A percentile compares a stretch with the other conserved stretches of the same genome.
These are phyloP conservation scores for Stictocephala bisonia DNA, from an alignment of 2,888 invertebrate species.

Conservation along the genomic window DNA sequence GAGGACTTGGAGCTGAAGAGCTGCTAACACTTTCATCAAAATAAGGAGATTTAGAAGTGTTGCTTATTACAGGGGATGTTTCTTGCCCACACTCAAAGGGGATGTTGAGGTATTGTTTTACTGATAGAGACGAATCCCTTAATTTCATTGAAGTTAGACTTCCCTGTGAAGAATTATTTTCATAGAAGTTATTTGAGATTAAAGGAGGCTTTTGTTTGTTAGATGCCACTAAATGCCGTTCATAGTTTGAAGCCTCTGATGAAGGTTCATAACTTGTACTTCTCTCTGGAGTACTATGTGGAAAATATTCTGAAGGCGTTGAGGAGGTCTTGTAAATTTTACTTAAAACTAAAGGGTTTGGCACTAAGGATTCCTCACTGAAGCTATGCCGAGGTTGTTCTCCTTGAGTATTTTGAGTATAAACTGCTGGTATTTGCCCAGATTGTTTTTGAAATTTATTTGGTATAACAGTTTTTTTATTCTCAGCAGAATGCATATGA, in stretches of 20 bases:
- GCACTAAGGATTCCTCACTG: slow-evolving; percentile 17
- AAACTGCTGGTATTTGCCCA: neutral
- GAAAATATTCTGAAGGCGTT: no score
- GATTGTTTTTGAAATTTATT: neutral
- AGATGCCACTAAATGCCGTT: neutral
- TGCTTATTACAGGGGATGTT: neutral
- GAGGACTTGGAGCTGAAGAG: slow-evolving; percentile 29
- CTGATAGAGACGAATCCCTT: slow-evolving; percentile 22
- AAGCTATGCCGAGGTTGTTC: slow-evolving; percentile 6
- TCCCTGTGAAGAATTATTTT: slow-evolving; percentile 11
- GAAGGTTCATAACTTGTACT: no score
- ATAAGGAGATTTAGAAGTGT: slow-evolving; percentile 27
- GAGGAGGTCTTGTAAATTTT: no score
- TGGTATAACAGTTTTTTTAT: no score
- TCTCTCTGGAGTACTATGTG: no score
- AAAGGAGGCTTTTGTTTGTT: neutral
- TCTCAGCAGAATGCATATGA: neutral
- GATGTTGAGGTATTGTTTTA: slow-evolving; percentile 10
- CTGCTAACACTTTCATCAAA: slow-evolving; percentile 33
- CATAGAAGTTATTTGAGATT: slow-evolving; percentile 1
- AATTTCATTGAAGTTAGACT: slow-evolving; percentile 22
- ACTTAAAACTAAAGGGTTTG: slow-evolving; percentile 30
- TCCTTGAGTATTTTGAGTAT: no score
- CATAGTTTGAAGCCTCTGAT: neutral
- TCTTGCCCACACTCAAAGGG: neutral